phyloP scores from a whole-genome alignment of 2,113 vertebrate species.

The Carettochelys insculpta region DNA sequence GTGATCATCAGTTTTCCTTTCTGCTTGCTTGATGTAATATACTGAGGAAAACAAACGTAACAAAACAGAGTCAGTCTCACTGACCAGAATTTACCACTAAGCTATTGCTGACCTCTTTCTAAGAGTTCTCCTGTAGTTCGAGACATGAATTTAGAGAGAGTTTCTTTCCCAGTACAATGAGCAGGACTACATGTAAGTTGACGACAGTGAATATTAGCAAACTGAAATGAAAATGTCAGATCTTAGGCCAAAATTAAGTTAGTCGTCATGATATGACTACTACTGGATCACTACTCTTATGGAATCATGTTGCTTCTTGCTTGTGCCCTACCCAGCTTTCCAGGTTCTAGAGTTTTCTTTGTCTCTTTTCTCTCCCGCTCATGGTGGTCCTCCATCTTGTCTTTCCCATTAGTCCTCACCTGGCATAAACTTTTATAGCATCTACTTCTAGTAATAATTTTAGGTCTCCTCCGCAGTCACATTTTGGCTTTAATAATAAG shows the following conservation, averaged over 20 bases:
- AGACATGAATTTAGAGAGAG: neutral
- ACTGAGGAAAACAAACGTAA: constrained; percentile 52
- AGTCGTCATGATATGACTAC: neutral
- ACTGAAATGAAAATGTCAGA: neutral
- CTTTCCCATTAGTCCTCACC: neutral
- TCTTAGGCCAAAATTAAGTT: neutral
- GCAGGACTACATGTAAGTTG: neutral
- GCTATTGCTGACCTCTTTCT: constrained; percentile 9
- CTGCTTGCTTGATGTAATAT: constrained; percentile 58
- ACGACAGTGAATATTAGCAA: neutral
- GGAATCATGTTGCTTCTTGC: neutral
- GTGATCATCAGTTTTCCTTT: constrained; percentile 51
- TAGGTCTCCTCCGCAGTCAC: neutral
- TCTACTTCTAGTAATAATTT: neutral
- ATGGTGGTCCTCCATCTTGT: neutral
- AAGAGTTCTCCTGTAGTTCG: constrained; percentile 4
- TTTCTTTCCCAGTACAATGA: constrained; percentile 28
- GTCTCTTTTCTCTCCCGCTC: rapidly evolving
- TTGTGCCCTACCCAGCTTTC: neutral
- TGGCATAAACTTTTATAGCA: neutral
- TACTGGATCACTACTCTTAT: neutral
- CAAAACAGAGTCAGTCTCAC: constrained; percentile 38
- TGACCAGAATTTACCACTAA: constrained; percentile 32
- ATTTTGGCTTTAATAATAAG: neutral
- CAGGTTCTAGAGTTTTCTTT: neutral